These are phyloP conservation scores for Bufo bufo DNA, from an alignment of 2,113 vertebrate species.

Conservation along the genomic window DNA sequence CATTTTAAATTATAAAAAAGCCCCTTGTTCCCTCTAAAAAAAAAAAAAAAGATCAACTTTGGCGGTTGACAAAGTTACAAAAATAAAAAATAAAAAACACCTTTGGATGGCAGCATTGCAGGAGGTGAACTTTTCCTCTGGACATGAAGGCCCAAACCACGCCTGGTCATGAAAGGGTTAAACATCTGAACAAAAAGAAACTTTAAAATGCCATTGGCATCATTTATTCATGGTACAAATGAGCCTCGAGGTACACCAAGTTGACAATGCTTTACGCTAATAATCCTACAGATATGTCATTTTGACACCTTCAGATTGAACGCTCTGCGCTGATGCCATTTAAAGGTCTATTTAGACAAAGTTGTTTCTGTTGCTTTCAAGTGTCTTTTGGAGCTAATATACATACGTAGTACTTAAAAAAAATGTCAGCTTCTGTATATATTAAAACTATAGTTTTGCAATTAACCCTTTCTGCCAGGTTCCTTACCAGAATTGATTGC, in stretches of 20 bases:
- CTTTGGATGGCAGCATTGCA: no score
- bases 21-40: no score
- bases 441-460: neutral
- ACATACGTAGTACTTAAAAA: neutral
- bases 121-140: no score
- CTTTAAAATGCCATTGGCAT: neutral
- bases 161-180: no score
- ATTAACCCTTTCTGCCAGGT: neutral
- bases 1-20: no score
- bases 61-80: no score
- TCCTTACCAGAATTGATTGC: neutral
- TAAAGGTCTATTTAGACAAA: neutral
- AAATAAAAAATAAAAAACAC: no score
- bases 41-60: no score
- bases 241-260: neutral
- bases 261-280: slow-evolving; percentile 15
- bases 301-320: slow-evolving; percentile 22
- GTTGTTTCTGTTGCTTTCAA: neutral
- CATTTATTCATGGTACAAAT: slow-evolving; percentile 1
- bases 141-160: no score
- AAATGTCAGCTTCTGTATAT: neutral
- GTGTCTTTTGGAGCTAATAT: neutral
- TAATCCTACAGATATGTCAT: slow-evolving; percentile 21
- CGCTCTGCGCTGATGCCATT: neutral
- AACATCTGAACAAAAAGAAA: neutral